Percentiles rank a stretch among this genome's conserved stretches.
Evolutionary conservation across 2,113 vertebrate species (phyloP).

Genomic region (Anarhynchus alexandrinus): DNA sequence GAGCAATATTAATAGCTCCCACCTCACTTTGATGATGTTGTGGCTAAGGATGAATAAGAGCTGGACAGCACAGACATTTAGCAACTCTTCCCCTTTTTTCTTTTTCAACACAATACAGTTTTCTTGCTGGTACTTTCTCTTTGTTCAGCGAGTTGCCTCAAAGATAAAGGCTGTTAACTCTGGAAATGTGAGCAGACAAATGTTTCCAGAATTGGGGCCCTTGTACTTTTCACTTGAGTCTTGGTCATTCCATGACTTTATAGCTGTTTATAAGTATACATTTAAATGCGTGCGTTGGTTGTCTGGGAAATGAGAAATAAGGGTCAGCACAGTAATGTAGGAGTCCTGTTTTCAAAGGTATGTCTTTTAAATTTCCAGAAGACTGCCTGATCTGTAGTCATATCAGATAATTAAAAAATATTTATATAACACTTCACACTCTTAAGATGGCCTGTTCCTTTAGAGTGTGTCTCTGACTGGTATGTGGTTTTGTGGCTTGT

Average conservation of each 20-base stretch:
- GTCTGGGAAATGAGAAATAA: not conserved
- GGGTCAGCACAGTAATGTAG: not conserved
- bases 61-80: not conserved
- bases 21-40: not conserved
- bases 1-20: not conserved
- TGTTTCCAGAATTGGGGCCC: not conserved
- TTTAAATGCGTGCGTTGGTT: not conserved
- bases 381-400: not conserved
- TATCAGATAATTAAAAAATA: not conserved
- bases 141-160: not conserved
- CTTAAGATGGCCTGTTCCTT: not conserved
- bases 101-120: not conserved
- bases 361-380: not conserved
- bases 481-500: not conserved
- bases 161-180: not conserved
- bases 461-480: not conserved
- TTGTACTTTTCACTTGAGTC: not conserved
- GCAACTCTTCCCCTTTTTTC: not conserved
- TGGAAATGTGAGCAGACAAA: not conserved
- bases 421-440: not conserved
- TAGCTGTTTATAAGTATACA: not conserved
- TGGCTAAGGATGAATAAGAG: not conserved
- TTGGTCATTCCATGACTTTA: not conserved
- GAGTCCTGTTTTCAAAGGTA: not conserved
- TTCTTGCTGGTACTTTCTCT: not conserved